phyloP scores from a whole-genome alignment of 2,797 vertebrate species.

The Eleutherodactylus coqui region DNA sequence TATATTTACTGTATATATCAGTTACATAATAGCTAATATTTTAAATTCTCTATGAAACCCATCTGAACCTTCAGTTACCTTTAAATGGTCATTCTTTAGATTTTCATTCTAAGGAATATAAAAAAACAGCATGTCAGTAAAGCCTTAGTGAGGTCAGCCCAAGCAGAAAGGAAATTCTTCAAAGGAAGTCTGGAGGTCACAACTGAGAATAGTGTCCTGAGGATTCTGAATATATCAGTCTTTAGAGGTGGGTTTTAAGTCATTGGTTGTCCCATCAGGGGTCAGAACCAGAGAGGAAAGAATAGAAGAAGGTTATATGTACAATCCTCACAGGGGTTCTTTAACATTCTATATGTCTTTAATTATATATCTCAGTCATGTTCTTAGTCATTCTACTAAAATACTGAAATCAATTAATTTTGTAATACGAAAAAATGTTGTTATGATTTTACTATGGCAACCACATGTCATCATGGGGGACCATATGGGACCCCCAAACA shows the following conservation, averaged over 20 bases:
- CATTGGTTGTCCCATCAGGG: background rate
- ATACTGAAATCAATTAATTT: background rate
- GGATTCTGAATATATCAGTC: background rate
- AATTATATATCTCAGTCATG: background rate
- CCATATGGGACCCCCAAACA: no score
- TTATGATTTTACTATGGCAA: no score
- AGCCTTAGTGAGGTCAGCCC: background rate
- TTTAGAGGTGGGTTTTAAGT: conserved; percentile 8
- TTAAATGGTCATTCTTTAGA: background rate
- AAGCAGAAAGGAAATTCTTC: conserved; percentile 13
- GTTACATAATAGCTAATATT: background rate
- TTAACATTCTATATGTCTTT: background rate
- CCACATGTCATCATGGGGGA: no score
- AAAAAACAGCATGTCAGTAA: background rate
- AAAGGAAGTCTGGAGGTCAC: background rate
- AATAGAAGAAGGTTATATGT: conserved; percentile 24
- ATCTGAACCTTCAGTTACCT: background rate
- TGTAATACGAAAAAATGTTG: no score
- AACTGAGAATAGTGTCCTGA: background rate
- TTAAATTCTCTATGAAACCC: background rate
- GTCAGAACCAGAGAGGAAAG: background rate
- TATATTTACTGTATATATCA: background rate
- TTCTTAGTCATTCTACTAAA: background rate
- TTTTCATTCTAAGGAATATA: background rate
- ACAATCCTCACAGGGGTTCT: background rate